Base-by-base conservation (phyloP, 2,888 invertebrate species). In the Drosophila borealis region DNA sequence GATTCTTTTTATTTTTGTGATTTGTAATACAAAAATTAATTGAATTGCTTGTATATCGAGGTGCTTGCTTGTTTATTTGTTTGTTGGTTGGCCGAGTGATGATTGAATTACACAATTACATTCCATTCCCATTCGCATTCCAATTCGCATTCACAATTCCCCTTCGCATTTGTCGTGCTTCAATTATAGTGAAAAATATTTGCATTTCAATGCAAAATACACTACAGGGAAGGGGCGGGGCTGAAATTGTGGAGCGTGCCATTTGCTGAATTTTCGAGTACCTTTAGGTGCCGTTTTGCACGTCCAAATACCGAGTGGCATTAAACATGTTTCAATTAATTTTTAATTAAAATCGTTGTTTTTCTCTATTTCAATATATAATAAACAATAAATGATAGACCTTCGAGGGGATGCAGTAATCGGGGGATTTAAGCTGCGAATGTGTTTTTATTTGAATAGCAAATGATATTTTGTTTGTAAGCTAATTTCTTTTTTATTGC, bases 121-220 rank as follows among this genome's bases (percentile, higher is more conserved):
- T 29, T 44, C 6, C 59, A 36, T 25, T 42, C 37, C 17, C 21
- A 56, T 19, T 42, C 44, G n/a, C 19, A 53, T 4, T 46, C 63
- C 41, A 66, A 65, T 72, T 74, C 13, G 48, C 25, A 48, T 44
- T 65, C 59, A 21, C 39, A 46, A 51, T 48, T 51, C 10, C 37
- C 17, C 14, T 62, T 63, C 49, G 56, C 39, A 68, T 75, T 72
- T 81, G 45, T 67, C 60, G 66, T 67, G 50, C 68, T 64, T 67
- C 79, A 72, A 79, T 67, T 73, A 76, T 56, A 45, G 34, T 63
- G 65, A 19, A 81, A 70, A 64, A 70, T 66, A 84, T 81, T 81
- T 80, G 66, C 68, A 75, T 51, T 29, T 29, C 6, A 29, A 8
- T 29, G 29, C 29, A 29, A 29, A 50, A 34, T 17, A 37, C 36